Conservation (phyloP, 1,140 invertebrate species). For the Tenebrio molitor region DNA sequence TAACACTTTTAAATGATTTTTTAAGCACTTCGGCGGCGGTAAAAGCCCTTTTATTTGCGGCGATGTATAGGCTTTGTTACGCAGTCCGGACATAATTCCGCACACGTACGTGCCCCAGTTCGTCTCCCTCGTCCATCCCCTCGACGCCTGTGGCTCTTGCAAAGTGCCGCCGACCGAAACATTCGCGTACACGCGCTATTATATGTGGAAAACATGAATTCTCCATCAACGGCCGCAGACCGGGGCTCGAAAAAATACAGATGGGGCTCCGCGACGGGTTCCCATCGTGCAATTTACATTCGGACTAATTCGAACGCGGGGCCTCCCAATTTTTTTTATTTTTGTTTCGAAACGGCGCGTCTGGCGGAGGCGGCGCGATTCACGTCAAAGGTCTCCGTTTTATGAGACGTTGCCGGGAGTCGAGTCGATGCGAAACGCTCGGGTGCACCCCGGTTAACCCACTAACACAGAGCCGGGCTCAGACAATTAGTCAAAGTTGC, state of each 20-base stretch:
- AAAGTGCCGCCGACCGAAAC: constrained; percentile 47
- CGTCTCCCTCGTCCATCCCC: constrained; percentile 7
- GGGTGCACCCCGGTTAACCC: constrained; percentile 22
- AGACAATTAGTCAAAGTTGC: constrained; percentile 18
- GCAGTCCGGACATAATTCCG: constrained; percentile 44
- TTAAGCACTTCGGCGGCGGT: constrained; percentile 35
- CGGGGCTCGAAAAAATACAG: constrained; percentile 43
- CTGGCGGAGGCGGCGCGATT: no score
- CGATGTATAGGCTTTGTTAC: constrained; percentile 47
- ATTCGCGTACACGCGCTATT: constrained; percentile 44
- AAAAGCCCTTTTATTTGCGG: constrained; percentile 46
- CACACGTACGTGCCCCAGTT: constrained; percentile 45
- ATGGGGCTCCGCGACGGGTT: constrained; percentile 28
- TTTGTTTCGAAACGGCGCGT: no score
- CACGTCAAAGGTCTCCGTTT: no score
- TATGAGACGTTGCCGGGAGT: no score
- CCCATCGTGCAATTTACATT: constrained; percentile 43
- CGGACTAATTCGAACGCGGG: constrained; percentile 36
- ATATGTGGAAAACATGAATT: constrained; percentile 48
- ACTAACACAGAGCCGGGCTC: constrained; percentile 16
- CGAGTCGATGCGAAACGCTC: no score
- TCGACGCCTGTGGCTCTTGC: constrained; percentile 33
- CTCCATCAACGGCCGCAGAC: constrained; percentile 44
- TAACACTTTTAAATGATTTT: constrained; percentile 48
- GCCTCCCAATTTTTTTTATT: no score